Conservation (phyloP, 2,113 vertebrate species). For the Cairina moschata region DNA sequence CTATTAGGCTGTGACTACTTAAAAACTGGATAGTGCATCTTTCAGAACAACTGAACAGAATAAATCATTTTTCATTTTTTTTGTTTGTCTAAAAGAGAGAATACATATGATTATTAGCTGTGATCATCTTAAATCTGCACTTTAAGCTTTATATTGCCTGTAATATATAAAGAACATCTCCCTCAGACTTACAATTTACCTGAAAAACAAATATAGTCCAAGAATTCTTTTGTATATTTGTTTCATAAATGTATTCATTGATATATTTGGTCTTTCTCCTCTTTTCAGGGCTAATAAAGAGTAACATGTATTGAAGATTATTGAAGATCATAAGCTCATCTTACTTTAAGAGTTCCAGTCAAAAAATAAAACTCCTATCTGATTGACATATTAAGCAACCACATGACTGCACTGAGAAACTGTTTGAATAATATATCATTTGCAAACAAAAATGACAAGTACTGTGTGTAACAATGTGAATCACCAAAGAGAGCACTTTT, state of each 20-base stretch:
- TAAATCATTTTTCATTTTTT: not conserved
- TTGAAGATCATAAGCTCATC: not conserved
- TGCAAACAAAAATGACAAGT: slow-evolving; percentile 23
- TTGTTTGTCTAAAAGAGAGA: not conserved
- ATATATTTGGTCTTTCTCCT: not conserved
- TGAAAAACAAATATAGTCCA: not conserved
- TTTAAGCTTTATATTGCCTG: not conserved
- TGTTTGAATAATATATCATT: slow-evolving; percentile 34
- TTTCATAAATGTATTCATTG: not conserved
- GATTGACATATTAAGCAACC: not conserved
- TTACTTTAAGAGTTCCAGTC: not conserved
- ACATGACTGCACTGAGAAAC: not conserved
- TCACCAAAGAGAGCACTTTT: not conserved
- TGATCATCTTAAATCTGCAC: not conserved
- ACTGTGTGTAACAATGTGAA: not conserved
- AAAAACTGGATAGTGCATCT: not conserved
- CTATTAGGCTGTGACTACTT: not conserved
- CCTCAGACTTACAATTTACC: not conserved
- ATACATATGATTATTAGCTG: not conserved
- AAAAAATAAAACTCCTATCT: slow-evolving; percentile 5
- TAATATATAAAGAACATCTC: not conserved
- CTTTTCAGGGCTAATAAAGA: not conserved
- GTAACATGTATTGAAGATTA: not conserved
- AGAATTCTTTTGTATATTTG: not conserved
- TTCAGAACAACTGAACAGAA: not conserved